Conservation (phyloP, 2,888 invertebrate species). For the Neoaliturus tenellus region DNA sequence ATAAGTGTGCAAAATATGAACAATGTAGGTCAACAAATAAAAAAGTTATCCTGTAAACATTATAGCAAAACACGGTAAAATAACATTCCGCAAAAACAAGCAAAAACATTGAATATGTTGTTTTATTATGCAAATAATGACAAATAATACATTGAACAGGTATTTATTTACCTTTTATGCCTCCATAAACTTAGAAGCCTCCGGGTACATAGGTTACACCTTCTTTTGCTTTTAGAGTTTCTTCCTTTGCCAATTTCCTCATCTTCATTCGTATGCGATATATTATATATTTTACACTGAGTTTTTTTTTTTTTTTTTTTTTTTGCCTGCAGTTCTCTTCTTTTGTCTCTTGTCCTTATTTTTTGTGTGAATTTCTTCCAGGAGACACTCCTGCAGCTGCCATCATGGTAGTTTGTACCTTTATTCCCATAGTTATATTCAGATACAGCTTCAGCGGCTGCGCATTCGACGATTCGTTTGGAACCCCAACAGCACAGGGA, state of each 20-base stretch:
- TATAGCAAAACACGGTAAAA: background rate
- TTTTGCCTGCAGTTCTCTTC: too few species aligned
- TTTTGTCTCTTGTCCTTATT: too few species aligned
- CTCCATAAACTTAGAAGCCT: background rate
- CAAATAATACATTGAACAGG: too few species aligned
- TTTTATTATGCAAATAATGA: background rate
- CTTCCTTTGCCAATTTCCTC: background rate
- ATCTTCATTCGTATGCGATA: background rate
- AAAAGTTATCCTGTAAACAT: conserved; percentile 3
- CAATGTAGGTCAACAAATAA: background rate
- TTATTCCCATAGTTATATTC: too few species aligned
- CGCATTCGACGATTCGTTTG: too few species aligned
- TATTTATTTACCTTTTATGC: background rate
- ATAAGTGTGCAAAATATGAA: background rate
- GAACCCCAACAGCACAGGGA: too few species aligned
- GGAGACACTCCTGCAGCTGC: too few species aligned
- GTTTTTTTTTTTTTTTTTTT: too few species aligned
- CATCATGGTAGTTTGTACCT: too few species aligned
- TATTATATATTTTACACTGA: background rate
- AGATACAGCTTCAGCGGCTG: too few species aligned
- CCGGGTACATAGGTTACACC: background rate
- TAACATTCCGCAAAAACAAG: background rate
- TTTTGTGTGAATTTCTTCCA: too few species aligned
- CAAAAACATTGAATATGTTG: background rate
- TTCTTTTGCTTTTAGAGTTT: background rate